Evolutionary conservation across 1,140 invertebrate genomes (phyloP), one percentile per base, ranked within the genome.

Genomic region (Rhagoletis zephyria): DNA sequence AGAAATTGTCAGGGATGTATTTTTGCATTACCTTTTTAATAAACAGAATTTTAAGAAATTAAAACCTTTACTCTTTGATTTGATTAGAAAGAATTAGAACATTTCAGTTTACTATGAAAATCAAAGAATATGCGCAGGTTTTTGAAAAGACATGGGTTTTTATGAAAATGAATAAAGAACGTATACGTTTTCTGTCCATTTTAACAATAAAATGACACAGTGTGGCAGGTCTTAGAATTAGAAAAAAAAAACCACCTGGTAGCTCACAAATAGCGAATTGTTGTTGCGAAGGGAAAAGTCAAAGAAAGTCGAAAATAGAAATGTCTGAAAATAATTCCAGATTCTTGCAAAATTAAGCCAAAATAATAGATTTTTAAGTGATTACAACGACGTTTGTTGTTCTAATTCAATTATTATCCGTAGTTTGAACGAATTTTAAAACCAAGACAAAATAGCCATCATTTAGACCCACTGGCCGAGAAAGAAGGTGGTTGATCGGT

Each of bases 201-300:
- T 56, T 56, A 56, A 56, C n/a, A 56, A 0, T 56, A 56, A 56
- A 56, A 56, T 9, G 9, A 56, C 9, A 56, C 9, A 56, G 51
- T 56, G 9, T 56, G 51, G 51, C 51, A 56, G 9, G 4, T 56
- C 51, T 56, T 9, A n/a, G 51, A 56, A 56, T n/a, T 56, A 56
- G 4, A 56, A 56, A 56, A 56, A 56, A 56, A 0, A 45, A 74
- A 45, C 7, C 3, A 10, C 56, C 48, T 81, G 74, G 74, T 42
- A 81, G 19, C 48, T 45, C 16, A 30, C 16, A 59, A 81, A 30
- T 3, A n/a, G 45, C n/a, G n/a, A 81, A 59, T 81, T 81, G 74
- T 81, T 81, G 74, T 81, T 81, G 74, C 48, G 19, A 81, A 81
- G 48, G 6, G 74, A 81, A 81, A 81, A 81, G 74, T 81, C 48